Base-by-base conservation (phyloP, 2,113 vertebrate genomes). In the Tiliqua scincoides region DNA sequence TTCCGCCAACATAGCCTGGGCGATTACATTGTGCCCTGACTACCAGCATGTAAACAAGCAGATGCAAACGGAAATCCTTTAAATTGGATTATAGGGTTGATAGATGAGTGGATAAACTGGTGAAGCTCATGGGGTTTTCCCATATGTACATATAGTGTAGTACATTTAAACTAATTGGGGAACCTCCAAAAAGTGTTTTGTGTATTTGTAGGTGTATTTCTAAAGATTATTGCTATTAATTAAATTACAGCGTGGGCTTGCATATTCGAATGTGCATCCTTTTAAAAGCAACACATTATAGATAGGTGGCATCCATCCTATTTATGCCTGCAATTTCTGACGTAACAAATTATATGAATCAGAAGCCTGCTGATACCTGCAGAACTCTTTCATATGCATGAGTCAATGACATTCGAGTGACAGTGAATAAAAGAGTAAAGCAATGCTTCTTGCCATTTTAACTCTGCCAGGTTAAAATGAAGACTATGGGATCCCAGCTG, bases 21-120 rank as follows among this genome's bases (percentile, higher is more conserved):
- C 52, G 23, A 54, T 30, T 80, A 57, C 62, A 86, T 61, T 74
- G 61, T 81, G 35, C 23, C 6, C 11, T 80, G 57, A 74, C 30
- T 72, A 73, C 40, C 21, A 65, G n/a, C 43, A 54, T 77, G 73
- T 84, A 84, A 84, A 81, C 57, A 74, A 74, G 70, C 85, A 80
- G 77, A 86, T 86, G 59, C 85, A 80, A 84, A 65, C 23, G n/a
- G 85, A 86, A 86, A 57, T 80, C 78, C 59, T 86, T 48, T 52
- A 70, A 86, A 74, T 54, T 37, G 59, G 78, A 81, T 86, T 86
- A 74, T 63, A 80, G n/a, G 57, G 70, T 32, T 62, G 75, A 61
- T 71, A 48, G 84, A 61, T 78, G 52, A 35, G 20, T 57, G 43
- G 70, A 74, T 86, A 81, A 86, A 86, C 59, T 32, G 79, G 59